Percentiles rank a stretch among this genome's conserved stretches.
Conservation (phyloP, 2,888 invertebrate genomes). For the Andrena flavipes region DNA sequence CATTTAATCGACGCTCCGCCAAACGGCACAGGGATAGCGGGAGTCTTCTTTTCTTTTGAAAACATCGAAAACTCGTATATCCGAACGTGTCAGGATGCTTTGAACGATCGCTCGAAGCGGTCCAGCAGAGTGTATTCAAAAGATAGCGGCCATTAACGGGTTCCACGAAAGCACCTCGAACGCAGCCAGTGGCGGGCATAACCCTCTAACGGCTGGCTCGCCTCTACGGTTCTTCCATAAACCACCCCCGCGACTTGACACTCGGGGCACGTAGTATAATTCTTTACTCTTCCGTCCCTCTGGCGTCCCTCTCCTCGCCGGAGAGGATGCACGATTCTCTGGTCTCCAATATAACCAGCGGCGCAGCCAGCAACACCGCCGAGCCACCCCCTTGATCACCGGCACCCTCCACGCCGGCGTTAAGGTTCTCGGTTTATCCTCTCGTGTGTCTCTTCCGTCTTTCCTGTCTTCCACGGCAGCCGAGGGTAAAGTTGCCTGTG, state of each 20-base stretch:
- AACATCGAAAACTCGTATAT: background rate
- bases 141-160: slow-evolving; percentile 71
- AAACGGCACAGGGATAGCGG: background rate
- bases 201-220: slow-evolving; percentile 59
- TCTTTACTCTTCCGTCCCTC: slow-evolving; percentile 71
- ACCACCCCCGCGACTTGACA: slow-evolving; percentile 75
- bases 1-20: background rate
- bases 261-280: slow-evolving; percentile 78
- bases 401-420: slow-evolving; percentile 29
- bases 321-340: slow-evolving; percentile 57
- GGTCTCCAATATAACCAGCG: slow-evolving; percentile 63
- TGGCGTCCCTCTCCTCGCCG: slow-evolving; percentile 18
- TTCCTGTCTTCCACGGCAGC: slow-evolving; percentile 16
- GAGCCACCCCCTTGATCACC: slow-evolving; percentile 36
- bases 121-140: slow-evolving; percentile 37
- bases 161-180: slow-evolving; percentile 60
- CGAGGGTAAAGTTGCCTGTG: slow-evolving; percentile 21
- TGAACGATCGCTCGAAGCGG: slow-evolving; percentile 15
- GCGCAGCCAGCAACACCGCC: slow-evolving; percentile 49
- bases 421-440: slow-evolving; percentile 44
- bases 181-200: slow-evolving; percentile 32
- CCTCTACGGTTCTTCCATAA: slow-evolving; percentile 69
- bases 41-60: background rate
- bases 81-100: background rate
- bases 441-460: slow-evolving; percentile 28